A percentile compares a stretch with the other conserved stretches of the same genome.
These are phyloP conservation scores for Otolemur garnettii DNA, from an alignment of 2,113 vertebrate genomes.

Conservation along the genomic window DNA sequence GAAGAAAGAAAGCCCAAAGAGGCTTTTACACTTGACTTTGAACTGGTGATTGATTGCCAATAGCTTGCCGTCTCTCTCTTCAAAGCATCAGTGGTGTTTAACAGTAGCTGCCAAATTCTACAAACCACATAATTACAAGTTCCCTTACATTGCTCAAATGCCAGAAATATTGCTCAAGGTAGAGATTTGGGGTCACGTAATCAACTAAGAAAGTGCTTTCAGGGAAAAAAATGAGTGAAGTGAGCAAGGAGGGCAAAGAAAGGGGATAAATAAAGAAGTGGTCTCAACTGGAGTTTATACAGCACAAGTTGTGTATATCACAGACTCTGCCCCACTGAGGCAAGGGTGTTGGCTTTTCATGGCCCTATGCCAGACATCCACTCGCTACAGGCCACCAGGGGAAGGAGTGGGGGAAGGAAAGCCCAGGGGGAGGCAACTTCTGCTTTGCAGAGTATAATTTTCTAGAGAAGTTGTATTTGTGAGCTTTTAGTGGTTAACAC, in stretches of 20 bases:
- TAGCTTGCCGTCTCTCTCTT: background rate
- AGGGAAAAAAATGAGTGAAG: background rate
- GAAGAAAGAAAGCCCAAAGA: background rate
- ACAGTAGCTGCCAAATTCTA: background rate
- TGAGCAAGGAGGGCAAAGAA: background rate
- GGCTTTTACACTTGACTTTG: background rate
- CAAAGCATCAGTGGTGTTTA: background rate
- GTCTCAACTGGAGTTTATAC: background rate
- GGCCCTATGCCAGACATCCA: too few relatives aligned
- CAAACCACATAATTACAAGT: background rate
- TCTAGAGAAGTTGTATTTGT: background rate
- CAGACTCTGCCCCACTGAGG: background rate
- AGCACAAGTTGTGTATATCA: too few relatives aligned
- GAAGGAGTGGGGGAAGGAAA: background rate
- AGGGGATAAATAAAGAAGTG: background rate
- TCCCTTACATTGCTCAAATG: background rate
- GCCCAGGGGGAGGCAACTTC: background rate
- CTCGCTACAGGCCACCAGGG: background rate
- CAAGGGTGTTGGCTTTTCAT: background rate
- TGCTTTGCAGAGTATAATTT: background rate
- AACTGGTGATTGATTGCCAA: background rate
- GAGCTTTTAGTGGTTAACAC: background rate
- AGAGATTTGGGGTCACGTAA: background rate
- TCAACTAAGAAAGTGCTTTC: background rate
- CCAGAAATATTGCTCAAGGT: background rate